phyloP scores from a whole-genome alignment of 1,140 invertebrate species.

The Leptinotarsa undecemlineata region DNA sequence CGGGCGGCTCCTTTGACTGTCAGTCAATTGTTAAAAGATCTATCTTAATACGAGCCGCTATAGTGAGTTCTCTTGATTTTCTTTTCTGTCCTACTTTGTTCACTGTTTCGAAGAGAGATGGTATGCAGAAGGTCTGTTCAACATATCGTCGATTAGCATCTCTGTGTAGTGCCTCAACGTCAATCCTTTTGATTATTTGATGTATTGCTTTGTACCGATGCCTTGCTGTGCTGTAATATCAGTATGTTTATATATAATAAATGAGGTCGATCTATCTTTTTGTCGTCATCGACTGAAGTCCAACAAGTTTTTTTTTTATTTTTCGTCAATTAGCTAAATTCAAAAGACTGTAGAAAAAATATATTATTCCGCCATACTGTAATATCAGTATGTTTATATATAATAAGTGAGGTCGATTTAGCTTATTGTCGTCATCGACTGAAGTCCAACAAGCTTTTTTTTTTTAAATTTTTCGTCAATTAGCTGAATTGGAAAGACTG shows the following conservation, averaged over 20 bases:
- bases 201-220: conserved; percentile 35
- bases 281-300: conserved; percentile 32
- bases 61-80: conserved; percentile 9
- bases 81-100: conserved; percentile 6
- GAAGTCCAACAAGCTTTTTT: conserved; percentile 10
- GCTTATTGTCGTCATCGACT: conserved; percentile 30
- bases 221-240: conserved; percentile 25
- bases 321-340: too few species aligned
- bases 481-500: too few species aligned
- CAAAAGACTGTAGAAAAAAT: too few species aligned
- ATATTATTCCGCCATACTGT: background rate
- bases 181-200: conserved; percentile 43
- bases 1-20: conserved; percentile 49
- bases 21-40: conserved; percentile 52
- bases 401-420: conserved; percentile 29
- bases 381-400: conserved; percentile 34
- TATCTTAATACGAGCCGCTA: conserved; percentile 46
- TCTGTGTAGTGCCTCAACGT: conserved; percentile 39
- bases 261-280: conserved; percentile 25
- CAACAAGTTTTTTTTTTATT: background rate
- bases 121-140: background rate
- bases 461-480: background rate
- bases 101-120: conserved; percentile 3
- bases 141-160: conserved; percentile 34
- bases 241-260: conserved; percentile 37